These are phyloP conservation scores for Acanthornis magna DNA, from an alignment of 2,797 vertebrate genomes.

Conservation along the genomic window DNA sequence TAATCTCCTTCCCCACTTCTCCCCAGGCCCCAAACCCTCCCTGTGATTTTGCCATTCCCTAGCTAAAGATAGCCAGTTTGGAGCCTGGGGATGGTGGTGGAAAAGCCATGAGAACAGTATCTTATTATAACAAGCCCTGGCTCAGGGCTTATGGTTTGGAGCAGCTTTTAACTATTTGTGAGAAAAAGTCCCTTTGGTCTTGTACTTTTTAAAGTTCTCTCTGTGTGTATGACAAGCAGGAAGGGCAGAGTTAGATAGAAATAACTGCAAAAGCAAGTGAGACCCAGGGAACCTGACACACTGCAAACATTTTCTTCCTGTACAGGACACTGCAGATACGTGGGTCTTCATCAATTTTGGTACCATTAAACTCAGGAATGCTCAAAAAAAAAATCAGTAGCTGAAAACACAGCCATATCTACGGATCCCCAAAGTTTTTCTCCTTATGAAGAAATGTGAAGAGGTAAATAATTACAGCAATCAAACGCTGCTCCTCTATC, in stretches of 20 bases:
- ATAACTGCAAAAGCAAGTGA: not conserved
- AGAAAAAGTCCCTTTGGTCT: not conserved
- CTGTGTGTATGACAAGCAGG: not conserved
- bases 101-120: not conserved
- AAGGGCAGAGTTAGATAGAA: not conserved
- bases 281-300: not conserved
- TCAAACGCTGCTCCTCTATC: not conserved
- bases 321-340: not conserved
- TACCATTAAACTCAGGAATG: not conserved
- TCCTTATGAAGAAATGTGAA: not conserved
- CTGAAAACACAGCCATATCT: not conserved
- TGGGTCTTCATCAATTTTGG: not conserved
- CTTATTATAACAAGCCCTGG: not conserved
- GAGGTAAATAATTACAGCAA: not conserved
- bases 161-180: not conserved
- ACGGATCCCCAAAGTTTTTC: not conserved
- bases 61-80: not conserved
- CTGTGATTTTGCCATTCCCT: not conserved
- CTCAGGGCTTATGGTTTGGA: not conserved
- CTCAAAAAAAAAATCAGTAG: not conserved
- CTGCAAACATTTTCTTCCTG: not conserved
- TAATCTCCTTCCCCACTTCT: not conserved
- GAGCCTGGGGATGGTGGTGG: not conserved
- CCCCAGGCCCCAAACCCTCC: not conserved
- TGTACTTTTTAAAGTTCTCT: not conserved